Percentiles rank a stretch among this genome's conserved stretches.
Evolutionary conservation across 2,888 invertebrate genomes (phyloP).

Genomic region (Pseudanteris insignis): DNA sequence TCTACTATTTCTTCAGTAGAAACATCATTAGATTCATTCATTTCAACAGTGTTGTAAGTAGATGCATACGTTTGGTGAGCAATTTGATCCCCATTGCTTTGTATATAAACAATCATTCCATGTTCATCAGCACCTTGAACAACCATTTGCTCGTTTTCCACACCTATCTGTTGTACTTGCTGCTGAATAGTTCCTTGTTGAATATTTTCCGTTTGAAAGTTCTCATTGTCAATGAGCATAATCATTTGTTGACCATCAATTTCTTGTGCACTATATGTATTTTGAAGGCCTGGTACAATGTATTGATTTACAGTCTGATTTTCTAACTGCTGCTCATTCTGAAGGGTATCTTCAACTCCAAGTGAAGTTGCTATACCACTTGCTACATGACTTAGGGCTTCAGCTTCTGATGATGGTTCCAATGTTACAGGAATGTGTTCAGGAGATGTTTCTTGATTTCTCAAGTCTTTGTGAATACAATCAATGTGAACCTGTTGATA

Average conservation of each 20-base stretch:
- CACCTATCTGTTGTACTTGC: slow-evolving; percentile 58
- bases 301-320: slow-evolving; percentile 50
- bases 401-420: slow-evolving; percentile 70
- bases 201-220: slow-evolving; percentile 50
- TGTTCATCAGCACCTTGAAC: slow-evolving; percentile 58
- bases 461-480: slow-evolving; percentile 56
- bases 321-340: slow-evolving; percentile 67
- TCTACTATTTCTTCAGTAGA: slow-evolving; percentile 59
- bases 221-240: slow-evolving; percentile 59
- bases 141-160: slow-evolving; percentile 58
- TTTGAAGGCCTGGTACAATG: slow-evolving; percentile 53
- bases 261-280: slow-evolving; percentile 64
- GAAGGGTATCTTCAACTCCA: slow-evolving; percentile 69
- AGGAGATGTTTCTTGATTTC: slow-evolving; percentile 5
- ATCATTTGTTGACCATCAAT: slow-evolving; percentile 63
- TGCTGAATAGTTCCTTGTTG: slow-evolving; percentile 30
- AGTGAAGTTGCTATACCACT: slow-evolving; percentile 71
- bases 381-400: slow-evolving; percentile 70
- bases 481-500: slow-evolving; percentile 66
- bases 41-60: slow-evolving; percentile 46
- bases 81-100: slow-evolving; percentile 52
- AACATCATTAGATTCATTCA: slow-evolving; percentile 50
- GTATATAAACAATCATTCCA: slow-evolving; percentile 62
- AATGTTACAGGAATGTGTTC: slow-evolving; percentile 51
- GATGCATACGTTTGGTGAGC: slow-evolving; percentile 48